A percentile compares a stretch with the other conserved stretches of the same genome.
Evolutionary conservation across 2,888 invertebrate genomes (phyloP).

Genomic region (Halocaridina rubra): DNA sequence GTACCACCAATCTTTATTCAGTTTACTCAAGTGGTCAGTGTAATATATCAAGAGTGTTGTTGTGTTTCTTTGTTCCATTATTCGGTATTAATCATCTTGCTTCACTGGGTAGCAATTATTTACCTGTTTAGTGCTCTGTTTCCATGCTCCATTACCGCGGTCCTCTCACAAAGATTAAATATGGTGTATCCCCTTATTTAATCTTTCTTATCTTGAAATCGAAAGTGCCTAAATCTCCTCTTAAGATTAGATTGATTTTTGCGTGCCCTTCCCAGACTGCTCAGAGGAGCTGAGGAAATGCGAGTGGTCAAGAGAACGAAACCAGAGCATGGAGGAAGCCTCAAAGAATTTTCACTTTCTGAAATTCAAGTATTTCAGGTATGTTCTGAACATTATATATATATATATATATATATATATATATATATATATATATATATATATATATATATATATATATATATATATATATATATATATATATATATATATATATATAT

Average conservation of each 20-base stretch:
- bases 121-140: too few relatives aligned
- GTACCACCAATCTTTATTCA: too few relatives aligned
- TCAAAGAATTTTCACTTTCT: background rate
- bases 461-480: background rate
- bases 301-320: background rate
- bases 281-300: background rate
- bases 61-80: too few relatives aligned
- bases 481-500: background rate
- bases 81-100: too few relatives aligned
- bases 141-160: too few relatives aligned
- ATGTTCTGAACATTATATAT: background rate
- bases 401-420: background rate
- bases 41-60: too few relatives aligned
- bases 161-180: background rate
- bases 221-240: too few relatives aligned
- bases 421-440: background rate
- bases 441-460: background rate
- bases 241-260: too few relatives aligned
- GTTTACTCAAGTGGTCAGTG: too few relatives aligned
- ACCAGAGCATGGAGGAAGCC: background rate
- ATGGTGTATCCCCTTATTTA: too few relatives aligned
- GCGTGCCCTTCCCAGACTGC: background rate
- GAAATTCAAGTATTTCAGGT: background rate
- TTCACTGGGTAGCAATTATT: too few relatives aligned
- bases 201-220: too few relatives aligned